phyloP scores from a whole-genome alignment of 1,140 invertebrate genomes.

The Ceratosolen solmsi region DNA sequence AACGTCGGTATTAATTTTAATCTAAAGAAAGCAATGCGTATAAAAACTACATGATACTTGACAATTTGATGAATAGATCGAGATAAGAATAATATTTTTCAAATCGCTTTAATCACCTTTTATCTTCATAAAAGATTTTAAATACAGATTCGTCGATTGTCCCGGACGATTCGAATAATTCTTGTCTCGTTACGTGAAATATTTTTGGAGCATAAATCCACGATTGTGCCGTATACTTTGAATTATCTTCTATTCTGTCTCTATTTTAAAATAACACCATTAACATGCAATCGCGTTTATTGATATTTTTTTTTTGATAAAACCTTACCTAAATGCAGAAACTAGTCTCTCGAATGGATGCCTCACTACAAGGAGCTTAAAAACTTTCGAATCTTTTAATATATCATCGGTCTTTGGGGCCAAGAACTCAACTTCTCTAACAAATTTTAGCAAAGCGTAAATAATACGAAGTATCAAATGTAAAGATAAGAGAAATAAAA shows the following conservation, averaged over 20 bases:
- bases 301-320: constrained; percentile 13
- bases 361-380: constrained; percentile 72
- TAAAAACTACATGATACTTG: not conserved
- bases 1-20: constrained; percentile 70
- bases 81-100: not conserved
- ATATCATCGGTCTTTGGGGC: constrained; percentile 56
- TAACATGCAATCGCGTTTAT: constrained; percentile 6
- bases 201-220: constrained; percentile 69
- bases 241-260: constrained; percentile 72
- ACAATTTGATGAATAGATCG: not conserved
- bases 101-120: constrained; percentile 55
- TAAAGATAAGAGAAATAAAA: not conserved
- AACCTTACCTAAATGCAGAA: constrained; percentile 73
- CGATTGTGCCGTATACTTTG: constrained; percentile 67
- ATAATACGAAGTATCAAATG: constrained; percentile 18
- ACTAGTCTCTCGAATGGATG: constrained; percentile 74
- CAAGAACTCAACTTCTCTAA: constrained; percentile 64
- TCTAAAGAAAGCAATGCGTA: constrained; percentile 55
- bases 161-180: constrained; percentile 63
- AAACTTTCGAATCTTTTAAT: constrained; percentile 58
- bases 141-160: constrained; percentile 57
- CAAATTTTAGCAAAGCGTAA: constrained; percentile 23
- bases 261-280: constrained; percentile 52
- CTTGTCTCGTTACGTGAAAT: constrained; percentile 66
- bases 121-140: constrained; percentile 63